Conservation (phyloP, 2,113 vertebrate species). For the Vanacampus margaritifer region DNA sequence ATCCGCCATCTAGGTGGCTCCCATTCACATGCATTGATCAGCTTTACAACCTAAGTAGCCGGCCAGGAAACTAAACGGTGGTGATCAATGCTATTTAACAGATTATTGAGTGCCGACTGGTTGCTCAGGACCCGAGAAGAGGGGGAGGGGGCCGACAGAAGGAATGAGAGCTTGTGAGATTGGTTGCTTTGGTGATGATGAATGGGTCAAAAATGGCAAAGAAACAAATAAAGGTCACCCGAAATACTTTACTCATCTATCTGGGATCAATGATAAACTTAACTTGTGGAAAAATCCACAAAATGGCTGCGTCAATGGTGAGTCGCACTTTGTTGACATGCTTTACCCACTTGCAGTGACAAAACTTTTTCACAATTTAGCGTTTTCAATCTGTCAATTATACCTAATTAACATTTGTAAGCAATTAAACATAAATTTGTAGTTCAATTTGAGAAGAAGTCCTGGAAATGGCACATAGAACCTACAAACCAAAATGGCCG, state of each 20-base stretch:
- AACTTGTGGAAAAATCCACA: too few species aligned
- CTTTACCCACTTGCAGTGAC: too few species aligned
- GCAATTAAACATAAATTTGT: too few species aligned
- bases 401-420: too few species aligned
- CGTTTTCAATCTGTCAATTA: too few species aligned
- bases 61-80: conserved; percentile 74
- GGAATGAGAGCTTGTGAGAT: conserved; percentile 61
- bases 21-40: conserved; percentile 76
- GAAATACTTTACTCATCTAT: not conserved
- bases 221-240: not conserved
- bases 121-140: conserved; percentile 65
- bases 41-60: conserved; percentile 73
- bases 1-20: conserved; percentile 71
- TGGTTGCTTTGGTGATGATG: conserved; percentile 57
- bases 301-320: too few species aligned
- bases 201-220: conserved; percentile 37
- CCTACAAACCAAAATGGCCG: too few species aligned
- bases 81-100: conserved; percentile 77
- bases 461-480: too few species aligned
- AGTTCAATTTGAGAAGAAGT: too few species aligned
- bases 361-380: too few species aligned
- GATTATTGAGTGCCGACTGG: conserved; percentile 75
- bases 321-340: too few species aligned
- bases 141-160: conserved; percentile 54
- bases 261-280: not conserved